Base-by-base conservation (phyloP, 2,888 invertebrate genomes). In the Lasioglossum villosulum region DNA sequence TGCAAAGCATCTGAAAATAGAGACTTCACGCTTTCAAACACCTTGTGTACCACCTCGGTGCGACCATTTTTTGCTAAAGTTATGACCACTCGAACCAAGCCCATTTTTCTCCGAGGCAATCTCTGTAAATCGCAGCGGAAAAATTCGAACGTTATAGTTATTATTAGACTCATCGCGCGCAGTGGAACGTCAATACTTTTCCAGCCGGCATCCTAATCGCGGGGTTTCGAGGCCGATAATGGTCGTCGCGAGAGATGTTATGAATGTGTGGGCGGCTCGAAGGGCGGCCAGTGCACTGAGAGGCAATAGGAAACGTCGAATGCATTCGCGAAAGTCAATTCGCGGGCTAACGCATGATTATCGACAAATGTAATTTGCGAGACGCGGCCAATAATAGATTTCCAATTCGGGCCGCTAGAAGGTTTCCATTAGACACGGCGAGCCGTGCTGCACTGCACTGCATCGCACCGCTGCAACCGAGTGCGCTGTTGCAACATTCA, bases 331-430 rank as follows among this genome's bases (percentile, higher is more conserved):
- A 71, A 76, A 81, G 83, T 73, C 66, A 86, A 82, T 86, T 72
- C 77, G 84, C 83, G 68, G 71, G 82, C 71, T 75, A 78, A 75
- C 86, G 82, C 80, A 78, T 74, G 84, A 89, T 89, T 88, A 89
- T 89, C 84, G 89, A 88, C 81, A 86, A 88, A 89, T 85, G 86
- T 83, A 89, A 88, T 88, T 88, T 80, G 84, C 81, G 84, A 86
- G 80, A 80, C 75, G 75, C 83, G 68, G 78, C 71, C 80, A 85
- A 85, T 86, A 88, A 89, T 89, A 84, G 86, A 89, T 88, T 83
- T 84, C 82, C 87, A 77, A 83, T 89, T 83, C 83, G 73, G 66
- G 59, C 68, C 68, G 85, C 70, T 74, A 79, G 83, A 77, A 84
- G 86, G 68, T 88, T 88, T 86, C 82, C 88, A 86, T 86, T 88